A percentile compares a stretch with the other conserved stretches of the same genome.
Evolutionary conservation across 2,113 vertebrate genomes (phyloP).

Genomic region (Lates calcarifer): DNA sequence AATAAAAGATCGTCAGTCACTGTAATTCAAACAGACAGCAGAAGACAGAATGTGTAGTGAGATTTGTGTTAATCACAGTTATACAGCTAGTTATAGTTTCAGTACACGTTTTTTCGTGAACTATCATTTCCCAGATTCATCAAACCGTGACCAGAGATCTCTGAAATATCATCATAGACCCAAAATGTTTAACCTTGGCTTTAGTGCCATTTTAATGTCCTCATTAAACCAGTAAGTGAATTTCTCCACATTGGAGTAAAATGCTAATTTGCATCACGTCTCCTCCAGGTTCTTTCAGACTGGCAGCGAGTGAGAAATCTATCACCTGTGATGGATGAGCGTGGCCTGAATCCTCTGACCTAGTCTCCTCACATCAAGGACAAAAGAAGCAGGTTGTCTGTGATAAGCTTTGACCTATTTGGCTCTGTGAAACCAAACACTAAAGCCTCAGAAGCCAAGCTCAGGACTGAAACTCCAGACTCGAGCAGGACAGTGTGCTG

Average conservation of each 20-base stretch:
- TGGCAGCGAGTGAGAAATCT: slow-evolving; percentile 24
- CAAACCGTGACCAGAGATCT: slow-evolving; percentile 6
- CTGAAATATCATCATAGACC: slow-evolving; percentile 34
- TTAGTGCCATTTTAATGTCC: slow-evolving; percentile 26
- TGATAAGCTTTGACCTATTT: slow-evolving; percentile 46
- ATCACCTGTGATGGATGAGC: slow-evolving; percentile 57
- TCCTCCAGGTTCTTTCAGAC: slow-evolving; percentile 9
- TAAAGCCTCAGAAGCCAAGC: slow-evolving; percentile 23
- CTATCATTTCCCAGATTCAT: slow-evolving; percentile 24
- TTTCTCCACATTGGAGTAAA: slow-evolving; percentile 41
- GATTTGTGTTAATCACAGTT: slow-evolving; percentile 1
- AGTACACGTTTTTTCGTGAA: slow-evolving; percentile 11
- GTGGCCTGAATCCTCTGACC: slow-evolving; percentile 40
- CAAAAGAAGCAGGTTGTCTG: slow-evolving; percentile 49
- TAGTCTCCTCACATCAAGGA: slow-evolving; percentile 48
- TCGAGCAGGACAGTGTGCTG: neutral
- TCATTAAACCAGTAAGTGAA: slow-evolving; percentile 14
- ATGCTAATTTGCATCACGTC: slow-evolving; percentile 35
- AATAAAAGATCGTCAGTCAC: neutral
- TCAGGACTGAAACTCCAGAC: slow-evolving; percentile 51
- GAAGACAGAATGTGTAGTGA: neutral
- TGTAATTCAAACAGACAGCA: neutral
- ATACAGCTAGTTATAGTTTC: slow-evolving; percentile 5
- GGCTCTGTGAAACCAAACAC: slow-evolving; percentile 54
- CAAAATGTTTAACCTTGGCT: slow-evolving; percentile 39